A percentile compares a stretch with the other conserved stretches of the same genome.
These are phyloP conservation scores for Stichopus horrens DNA, from an alignment of 53 echinoderm and acorn worm genomes.

Conservation along the genomic window DNA sequence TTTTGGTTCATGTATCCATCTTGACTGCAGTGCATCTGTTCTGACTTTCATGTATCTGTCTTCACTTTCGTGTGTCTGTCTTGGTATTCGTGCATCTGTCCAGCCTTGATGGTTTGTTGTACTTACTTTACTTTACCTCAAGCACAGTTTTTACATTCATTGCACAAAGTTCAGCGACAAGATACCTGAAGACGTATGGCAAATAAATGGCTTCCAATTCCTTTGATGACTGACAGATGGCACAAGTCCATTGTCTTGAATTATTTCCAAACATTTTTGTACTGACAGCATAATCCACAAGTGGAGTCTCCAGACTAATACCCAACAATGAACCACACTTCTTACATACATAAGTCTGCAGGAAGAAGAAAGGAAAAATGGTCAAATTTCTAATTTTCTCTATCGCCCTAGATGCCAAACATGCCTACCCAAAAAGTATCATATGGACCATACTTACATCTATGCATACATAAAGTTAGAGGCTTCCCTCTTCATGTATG, in stretches of 20 bases:
- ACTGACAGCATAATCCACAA: constrained; percentile 43
- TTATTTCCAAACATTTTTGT: constrained; percentile 55
- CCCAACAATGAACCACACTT: constrained; percentile 91
- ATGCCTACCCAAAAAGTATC: too few species aligned
- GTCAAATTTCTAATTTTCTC: too few species aligned
- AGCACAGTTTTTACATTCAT: constrained; percentile 92
- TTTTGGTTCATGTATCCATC: too few species aligned
- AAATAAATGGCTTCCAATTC: constrained; percentile 70
- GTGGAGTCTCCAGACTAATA: constrained; percentile 67
- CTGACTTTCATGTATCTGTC: too few species aligned
- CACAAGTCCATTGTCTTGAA: constrained; percentile 81
- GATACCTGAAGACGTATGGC: constrained; percentile 91
- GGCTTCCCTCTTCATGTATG: too few species aligned
- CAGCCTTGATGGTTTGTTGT: too few species aligned
- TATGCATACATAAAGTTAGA: too few species aligned
- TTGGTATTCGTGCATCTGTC: too few species aligned
- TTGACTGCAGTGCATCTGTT: too few species aligned
- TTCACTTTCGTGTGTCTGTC: too few species aligned
- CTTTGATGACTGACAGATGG: constrained; percentile 68
- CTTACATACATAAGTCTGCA: constrained; percentile 77
- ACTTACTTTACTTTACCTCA: constrained; percentile 64
- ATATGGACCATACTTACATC: too few species aligned
- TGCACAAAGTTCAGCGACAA: constrained; percentile 85
- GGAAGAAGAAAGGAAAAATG: constrained; percentile 15
- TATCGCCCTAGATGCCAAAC: too few species aligned